A percentile compares a stretch with the other conserved stretches of the same genome.
These are phyloP conservation scores for Physella acuta DNA, from an alignment of 1,140 invertebrate species.

Conservation along the genomic window DNA sequence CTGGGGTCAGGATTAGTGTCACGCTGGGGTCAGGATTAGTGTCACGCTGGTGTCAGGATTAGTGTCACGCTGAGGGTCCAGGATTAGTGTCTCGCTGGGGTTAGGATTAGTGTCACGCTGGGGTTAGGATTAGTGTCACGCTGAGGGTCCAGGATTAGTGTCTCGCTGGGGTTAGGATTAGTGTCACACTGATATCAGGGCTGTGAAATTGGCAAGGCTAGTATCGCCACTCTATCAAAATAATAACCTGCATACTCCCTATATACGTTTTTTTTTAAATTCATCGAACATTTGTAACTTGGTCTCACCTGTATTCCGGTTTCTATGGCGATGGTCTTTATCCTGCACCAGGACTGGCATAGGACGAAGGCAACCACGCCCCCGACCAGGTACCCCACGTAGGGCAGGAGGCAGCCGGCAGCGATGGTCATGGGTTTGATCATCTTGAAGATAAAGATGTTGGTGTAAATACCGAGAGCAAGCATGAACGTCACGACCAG, in stretches of 20 bases:
- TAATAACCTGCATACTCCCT: background rate
- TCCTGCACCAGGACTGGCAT: slow-evolving; percentile 45
- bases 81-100: too few relatives aligned
- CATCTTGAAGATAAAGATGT: slow-evolving; percentile 87
- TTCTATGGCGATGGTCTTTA: slow-evolving; percentile 63
- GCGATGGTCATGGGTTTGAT: slow-evolving; percentile 69
- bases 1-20: too few relatives aligned
- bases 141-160: too few relatives aligned
- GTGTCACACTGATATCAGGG: background rate
- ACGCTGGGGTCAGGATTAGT: too few relatives aligned
- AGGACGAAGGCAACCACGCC: slow-evolving; percentile 52
- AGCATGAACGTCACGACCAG: slow-evolving; percentile 83
- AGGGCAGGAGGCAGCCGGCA: slow-evolving; percentile 83
- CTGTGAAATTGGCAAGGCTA: background rate
- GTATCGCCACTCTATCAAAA: background rate
- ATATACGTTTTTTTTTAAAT: background rate
- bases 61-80: too few relatives aligned
- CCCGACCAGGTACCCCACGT: slow-evolving; percentile 81
- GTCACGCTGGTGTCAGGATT: too few relatives aligned
- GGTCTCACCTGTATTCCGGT: slow-evolving; percentile 58
- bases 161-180: background rate
- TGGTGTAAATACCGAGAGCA: slow-evolving; percentile 87
- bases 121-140: too few relatives aligned
- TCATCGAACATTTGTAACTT: background rate
- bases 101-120: too few relatives aligned